phyloP scores from a whole-genome alignment of 2,797 vertebrate species.

The Poeciliopsis turneri region DNA sequence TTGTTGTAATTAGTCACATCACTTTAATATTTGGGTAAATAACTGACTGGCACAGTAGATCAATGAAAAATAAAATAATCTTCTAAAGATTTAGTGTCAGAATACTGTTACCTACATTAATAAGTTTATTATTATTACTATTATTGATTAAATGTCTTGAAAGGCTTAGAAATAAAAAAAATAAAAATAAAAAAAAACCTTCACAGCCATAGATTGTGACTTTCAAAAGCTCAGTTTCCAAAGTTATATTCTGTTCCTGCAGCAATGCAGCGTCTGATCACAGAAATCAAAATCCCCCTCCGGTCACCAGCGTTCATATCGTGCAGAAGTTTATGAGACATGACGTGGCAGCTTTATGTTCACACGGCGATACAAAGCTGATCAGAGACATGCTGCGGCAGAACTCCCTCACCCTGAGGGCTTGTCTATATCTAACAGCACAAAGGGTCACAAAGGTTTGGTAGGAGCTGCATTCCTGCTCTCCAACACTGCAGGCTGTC shows the following conservation, averaged over 20 bases:
- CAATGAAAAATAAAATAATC: not conserved
- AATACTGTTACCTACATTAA: not conserved
- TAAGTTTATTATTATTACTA: not conserved
- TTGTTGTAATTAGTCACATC: too few species aligned
- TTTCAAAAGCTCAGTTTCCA: not conserved
- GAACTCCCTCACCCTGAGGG: slow-evolving; percentile 5
- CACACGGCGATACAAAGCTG: slow-evolving; percentile 19
- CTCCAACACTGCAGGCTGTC: slow-evolving; percentile 12
- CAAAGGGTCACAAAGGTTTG: slow-evolving; percentile 13
- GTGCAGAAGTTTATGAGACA: not conserved
- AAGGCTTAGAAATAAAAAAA: not conserved
- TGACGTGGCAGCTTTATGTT: slow-evolving; percentile 39
- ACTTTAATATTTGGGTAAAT: not conserved
- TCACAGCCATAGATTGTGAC: not conserved
- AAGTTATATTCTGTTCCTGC: not conserved
- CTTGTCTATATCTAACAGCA: slow-evolving; percentile 12
- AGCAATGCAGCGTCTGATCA: not conserved
- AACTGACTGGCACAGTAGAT: not conserved
- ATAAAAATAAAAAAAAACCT: not conserved
- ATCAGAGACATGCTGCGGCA: slow-evolving; percentile 35
- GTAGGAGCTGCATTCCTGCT: slow-evolving; percentile 8
- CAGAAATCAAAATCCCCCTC: not conserved
- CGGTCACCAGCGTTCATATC: not conserved
- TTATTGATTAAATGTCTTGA: not conserved
- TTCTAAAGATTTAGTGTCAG: not conserved